Base-by-base conservation (phyloP, 2,113 vertebrate species). In the Mustela lutreola region DNA sequence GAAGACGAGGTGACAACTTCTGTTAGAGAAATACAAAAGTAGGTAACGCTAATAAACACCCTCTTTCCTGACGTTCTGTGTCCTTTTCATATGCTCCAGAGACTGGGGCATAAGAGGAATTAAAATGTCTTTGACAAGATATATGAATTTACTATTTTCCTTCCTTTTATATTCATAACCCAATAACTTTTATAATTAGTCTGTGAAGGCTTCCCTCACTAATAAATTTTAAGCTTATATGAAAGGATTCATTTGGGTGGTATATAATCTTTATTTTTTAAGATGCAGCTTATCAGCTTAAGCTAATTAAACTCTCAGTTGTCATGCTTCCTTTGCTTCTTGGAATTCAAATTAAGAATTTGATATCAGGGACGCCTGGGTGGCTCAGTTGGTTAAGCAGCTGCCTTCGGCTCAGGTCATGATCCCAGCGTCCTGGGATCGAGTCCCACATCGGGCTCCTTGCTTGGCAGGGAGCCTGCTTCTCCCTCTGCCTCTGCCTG, bases 331-430 rank as follows among this genome's bases (percentile, higher is more conserved):
- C 97, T 98, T 73, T 92, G 91, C 91, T 91, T 98, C 89, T 98
- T 98, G 89, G 89, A 92, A 98, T 96, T 98, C 95, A 98, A 98
- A 98, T 98, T 97, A 98, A 98, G 94, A 98, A 98, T 98, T 98
- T 98, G 93, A 97, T 98, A 98, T 93, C 65, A 96, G n/a, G n/a
- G n/a, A n/a, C n/a, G n/a, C n/a, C n/a, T n/a, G n/a, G n/a, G n/a
- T n/a, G n/a, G n/a, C n/a, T n/a, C n/a, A n/a, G n/a, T n/a, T n/a
- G n/a, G n/a, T n/a, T n/a, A n/a, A n/a, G n/a, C n/a, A n/a, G n/a
- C n/a, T n/a, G n/a, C n/a, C n/a, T n/a, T n/a, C n/a, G n/a, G n/a
- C n/a, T n/a, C n/a, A n/a, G n/a, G n/a, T n/a, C n/a, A n/a, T n/a
- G n/a, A n/a, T n/a, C n/a, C n/a, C n/a, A n/a, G n/a, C n/a, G n/a